Percentiles rank a stretch among this genome's conserved stretches.
Evolutionary conservation across 2,888 invertebrate genomes (phyloP).

Genomic region (Dasypolia templi): DNA sequence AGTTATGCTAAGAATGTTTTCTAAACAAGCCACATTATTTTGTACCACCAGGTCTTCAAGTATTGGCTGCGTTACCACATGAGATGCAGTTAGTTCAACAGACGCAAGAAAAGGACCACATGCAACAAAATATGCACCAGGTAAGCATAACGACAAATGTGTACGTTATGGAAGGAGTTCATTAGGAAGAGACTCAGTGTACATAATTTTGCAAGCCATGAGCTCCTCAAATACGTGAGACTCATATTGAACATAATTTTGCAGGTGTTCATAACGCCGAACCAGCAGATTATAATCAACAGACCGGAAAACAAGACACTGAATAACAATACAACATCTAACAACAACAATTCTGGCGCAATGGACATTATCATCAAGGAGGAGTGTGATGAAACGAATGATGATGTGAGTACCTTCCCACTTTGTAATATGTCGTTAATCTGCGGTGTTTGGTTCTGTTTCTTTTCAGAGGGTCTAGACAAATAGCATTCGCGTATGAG

Average conservation of each 20-base stretch:
- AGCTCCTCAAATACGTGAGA: background rate
- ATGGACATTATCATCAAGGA: constrained; percentile 82
- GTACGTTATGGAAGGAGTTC: background rate
- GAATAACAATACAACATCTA: constrained; percentile 81
- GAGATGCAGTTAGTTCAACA: constrained; percentile 91
- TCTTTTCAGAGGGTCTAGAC: too few relatives aligned
- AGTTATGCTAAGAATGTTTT: background rate
- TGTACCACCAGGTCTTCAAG: constrained; percentile 90
- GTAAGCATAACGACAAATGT: constrained; percentile 62
- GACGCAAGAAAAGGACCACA: constrained; percentile 78
- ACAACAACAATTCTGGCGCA: constrained; percentile 76
- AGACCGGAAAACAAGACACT: constrained; percentile 74
- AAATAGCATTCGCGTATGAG: too few relatives aligned
- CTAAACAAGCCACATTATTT: background rate
- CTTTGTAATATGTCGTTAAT: background rate
- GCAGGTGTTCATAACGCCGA: constrained; percentile 85
- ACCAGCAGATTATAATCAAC: constrained; percentile 86
- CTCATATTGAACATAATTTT: constrained; percentile 10
- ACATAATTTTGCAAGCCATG: too few relatives aligned
- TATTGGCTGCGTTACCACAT: constrained; percentile 93
- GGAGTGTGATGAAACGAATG: constrained; percentile 82
- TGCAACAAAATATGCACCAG: constrained; percentile 78
- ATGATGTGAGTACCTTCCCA: constrained; percentile 82
- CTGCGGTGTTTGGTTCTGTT: background rate
- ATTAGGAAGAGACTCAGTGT: background rate